Percentiles rank a stretch among this genome's conserved stretches.
phyloP scores from a whole-genome alignment of 2,113 vertebrate species.

The Heterotilapia buettikoferi region DNA sequence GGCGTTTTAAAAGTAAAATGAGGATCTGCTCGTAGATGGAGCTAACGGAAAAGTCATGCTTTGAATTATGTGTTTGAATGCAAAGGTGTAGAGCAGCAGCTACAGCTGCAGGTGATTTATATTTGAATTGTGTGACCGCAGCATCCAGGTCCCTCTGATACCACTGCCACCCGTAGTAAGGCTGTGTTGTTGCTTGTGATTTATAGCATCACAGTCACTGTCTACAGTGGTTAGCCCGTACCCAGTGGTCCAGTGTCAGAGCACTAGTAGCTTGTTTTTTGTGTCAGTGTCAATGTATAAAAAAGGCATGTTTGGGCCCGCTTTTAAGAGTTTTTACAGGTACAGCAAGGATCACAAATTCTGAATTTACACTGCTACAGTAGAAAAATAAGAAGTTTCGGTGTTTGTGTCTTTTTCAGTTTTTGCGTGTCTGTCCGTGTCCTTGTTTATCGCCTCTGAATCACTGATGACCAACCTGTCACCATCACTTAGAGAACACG shows the following conservation, averaged over 20 bases:
- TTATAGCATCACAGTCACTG: not conserved
- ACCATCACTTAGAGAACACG: not conserved
- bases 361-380: not conserved
- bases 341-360: not conserved
- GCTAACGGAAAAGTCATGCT: not conserved
- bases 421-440: not conserved
- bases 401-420: not conserved
- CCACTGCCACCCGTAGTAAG: not conserved
- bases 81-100: not conserved
- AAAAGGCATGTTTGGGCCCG: not conserved
- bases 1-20: not conserved
- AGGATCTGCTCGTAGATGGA: not conserved
- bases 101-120: not conserved
- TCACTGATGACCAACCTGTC: not conserved
- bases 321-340: not conserved
- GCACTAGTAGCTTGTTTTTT: not conserved
- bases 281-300: not conserved
- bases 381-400: not conserved
- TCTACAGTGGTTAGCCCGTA: not conserved
- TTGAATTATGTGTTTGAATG: not conserved
- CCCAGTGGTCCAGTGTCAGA: not conserved
- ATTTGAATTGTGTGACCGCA: not conserved
- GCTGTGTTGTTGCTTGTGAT: not conserved
- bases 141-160: not conserved
- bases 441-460: not conserved